phyloP scores from a whole-genome alignment of 2,113 vertebrate genomes.

The Catharus bicknelli region DNA sequence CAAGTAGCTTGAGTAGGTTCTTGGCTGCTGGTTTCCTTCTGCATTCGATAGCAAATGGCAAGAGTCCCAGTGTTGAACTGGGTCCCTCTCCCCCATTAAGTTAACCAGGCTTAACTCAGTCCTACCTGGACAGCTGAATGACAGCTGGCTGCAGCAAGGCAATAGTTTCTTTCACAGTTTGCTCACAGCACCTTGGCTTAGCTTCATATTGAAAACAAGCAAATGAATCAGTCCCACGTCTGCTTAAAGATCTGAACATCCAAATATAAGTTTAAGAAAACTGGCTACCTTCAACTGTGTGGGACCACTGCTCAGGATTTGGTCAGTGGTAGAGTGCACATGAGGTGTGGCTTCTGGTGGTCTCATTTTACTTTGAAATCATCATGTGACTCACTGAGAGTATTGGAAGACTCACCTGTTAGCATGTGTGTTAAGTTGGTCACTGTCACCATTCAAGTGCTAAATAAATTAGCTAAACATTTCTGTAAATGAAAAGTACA shows the following conservation, averaged over 20 bases:
- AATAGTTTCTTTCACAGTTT: neutral
- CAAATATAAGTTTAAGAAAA: neutral
- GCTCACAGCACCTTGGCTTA: neutral
- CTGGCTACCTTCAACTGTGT: neutral
- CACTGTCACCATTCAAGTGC: neutral
- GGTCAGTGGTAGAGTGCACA: neutral
- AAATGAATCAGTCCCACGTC: neutral
- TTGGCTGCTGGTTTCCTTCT: neutral
- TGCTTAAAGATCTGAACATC: neutral
- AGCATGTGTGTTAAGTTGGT: neutral
- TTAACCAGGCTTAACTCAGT: neutral
- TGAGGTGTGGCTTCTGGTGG: neutral
- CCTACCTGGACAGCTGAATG: neutral
- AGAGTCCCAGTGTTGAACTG: neutral
- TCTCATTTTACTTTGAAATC: neutral
- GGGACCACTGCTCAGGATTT: neutral
- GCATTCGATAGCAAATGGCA: neutral
- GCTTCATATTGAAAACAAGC: neutral
- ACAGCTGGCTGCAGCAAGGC: neutral
- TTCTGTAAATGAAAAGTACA: neutral
- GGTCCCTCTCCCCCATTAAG: neutral
- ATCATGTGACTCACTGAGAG: accelerated
- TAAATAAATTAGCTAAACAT: neutral
- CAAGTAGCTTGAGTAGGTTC: neutral
- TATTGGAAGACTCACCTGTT: neutral